Base-by-base conservation (phyloP, 2,888 invertebrate genomes). In the Oscheius sp. region DNA sequence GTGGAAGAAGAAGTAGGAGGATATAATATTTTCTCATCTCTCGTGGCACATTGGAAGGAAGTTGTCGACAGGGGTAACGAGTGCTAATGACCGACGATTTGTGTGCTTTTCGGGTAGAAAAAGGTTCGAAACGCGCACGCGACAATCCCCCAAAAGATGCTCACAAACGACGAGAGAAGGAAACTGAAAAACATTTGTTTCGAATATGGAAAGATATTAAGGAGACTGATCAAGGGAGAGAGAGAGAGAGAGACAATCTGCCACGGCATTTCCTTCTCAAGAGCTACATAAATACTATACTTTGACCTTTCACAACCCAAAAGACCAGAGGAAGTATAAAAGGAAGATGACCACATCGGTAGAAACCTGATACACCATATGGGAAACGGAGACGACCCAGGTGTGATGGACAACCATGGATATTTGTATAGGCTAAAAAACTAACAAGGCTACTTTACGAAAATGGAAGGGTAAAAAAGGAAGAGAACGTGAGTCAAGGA, bases 11-110 rank as follows among this genome's bases (percentile, higher is more conserved):
- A 28, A 59, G 44, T 17, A 59, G 24, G 12, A 51, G 51, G 32
- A 59, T 26, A 9, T 44, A 26, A 2, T 8, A n/a, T n/a, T 26
- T n/a, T 24, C 44, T 59, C 59, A 59, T 59, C 59, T 59, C 59
- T 17, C 24, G 59, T 44, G 59, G 59, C 59, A 44, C 59, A 59
- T 59, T 59, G 41, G 59, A 44, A n/a, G 59, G 59, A 59, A 59
- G 59, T 44, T 44, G 59, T 59, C 59, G 59, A 59, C 59, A 59
- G 44, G n/a, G 17, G 44, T 44, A 59, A 59, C 41, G 59, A 59
- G 59, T 59, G 59, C 59, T 59, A 59, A 59, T 59, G 59, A 59
- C 44, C 59, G 41, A 24, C n/a, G 30, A 36, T 36, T 44, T 59
- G 41, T 59, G 59, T 59, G 59, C 44, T 28, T 44, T 59, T 44